Conservation (phyloP, 92 coral and sea anemone genomes). For the Muricea muricata region DNA sequence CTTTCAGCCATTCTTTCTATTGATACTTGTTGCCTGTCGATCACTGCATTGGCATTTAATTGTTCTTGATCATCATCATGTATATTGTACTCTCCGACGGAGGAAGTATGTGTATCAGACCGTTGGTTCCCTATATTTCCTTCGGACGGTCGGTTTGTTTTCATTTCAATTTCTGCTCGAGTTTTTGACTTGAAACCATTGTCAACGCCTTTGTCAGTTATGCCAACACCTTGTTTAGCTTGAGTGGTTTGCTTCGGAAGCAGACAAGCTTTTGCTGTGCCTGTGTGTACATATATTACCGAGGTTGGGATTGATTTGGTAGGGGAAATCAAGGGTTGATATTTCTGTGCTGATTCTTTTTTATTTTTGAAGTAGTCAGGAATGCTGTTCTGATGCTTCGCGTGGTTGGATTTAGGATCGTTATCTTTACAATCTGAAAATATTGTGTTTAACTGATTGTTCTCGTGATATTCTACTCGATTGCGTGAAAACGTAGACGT, state of each 20-base stretch:
- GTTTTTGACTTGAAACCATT: not conserved
- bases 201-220: not conserved
- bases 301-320: conserved; percentile 31
- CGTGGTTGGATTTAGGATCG: not conserved
- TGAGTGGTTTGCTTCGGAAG: not conserved
- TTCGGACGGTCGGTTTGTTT: not conserved
- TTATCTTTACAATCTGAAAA: not conserved
- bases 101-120: conserved; percentile 7
- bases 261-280: conserved; percentile 1
- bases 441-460: not conserved
- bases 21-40: not conserved
- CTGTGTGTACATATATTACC: conserved; percentile 22
- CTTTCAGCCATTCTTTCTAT: not conserved
- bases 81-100: not conserved
- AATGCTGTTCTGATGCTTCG: conserved; percentile 22
- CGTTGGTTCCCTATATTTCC: not conserved
- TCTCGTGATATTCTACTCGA: not conserved
- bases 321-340: not conserved
- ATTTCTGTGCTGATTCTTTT: conserved; percentile 21
- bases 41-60: not conserved
- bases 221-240: not conserved
- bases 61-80: not conserved
- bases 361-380: conserved; percentile 31
- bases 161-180: not conserved
- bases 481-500: not conserved